phyloP scores from a whole-genome alignment of 2,797 vertebrate species.

The Phalloptychus januarius region DNA sequence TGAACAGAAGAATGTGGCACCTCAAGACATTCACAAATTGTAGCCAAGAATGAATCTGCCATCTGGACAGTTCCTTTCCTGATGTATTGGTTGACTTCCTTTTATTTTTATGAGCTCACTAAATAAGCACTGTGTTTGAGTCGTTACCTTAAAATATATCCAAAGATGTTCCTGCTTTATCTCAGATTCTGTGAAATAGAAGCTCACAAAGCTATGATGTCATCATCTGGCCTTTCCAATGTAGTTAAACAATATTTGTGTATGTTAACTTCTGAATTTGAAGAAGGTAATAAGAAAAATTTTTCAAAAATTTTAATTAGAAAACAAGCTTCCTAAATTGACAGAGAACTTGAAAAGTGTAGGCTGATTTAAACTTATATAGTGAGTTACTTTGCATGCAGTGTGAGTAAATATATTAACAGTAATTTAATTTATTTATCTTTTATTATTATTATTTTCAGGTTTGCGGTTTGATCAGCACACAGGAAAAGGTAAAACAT shows the following conservation, averaged over 20 bases:
- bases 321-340: neutral
- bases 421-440: constrained; percentile 31
- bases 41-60: neutral
- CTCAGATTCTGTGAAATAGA: neutral
- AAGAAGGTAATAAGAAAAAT: neutral
- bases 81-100: neutral
- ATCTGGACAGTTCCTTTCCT: neutral
- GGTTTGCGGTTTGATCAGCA: constrained; percentile 71
- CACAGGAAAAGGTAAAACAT: constrained; percentile 70
- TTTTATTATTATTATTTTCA: constrained; percentile 34
- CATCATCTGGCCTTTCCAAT: neutral
- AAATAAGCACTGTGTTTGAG: neutral
- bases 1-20: neutral
- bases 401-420: neutral
- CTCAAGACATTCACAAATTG: neutral
- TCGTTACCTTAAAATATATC: neutral
- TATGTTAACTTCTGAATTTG: neutral
- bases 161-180: neutral
- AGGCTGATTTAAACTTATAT: neutral
- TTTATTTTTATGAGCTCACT: neutral
- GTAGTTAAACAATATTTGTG: neutral
- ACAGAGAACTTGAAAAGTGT: neutral
- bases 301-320: neutral
- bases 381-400: neutral
- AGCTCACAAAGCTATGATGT: neutral